A percentile compares a stretch with the other conserved stretches of the same genome.
phyloP scores from a whole-genome alignment of 1,140 invertebrate genomes.

The Himalopsyche phryganea region DNA sequence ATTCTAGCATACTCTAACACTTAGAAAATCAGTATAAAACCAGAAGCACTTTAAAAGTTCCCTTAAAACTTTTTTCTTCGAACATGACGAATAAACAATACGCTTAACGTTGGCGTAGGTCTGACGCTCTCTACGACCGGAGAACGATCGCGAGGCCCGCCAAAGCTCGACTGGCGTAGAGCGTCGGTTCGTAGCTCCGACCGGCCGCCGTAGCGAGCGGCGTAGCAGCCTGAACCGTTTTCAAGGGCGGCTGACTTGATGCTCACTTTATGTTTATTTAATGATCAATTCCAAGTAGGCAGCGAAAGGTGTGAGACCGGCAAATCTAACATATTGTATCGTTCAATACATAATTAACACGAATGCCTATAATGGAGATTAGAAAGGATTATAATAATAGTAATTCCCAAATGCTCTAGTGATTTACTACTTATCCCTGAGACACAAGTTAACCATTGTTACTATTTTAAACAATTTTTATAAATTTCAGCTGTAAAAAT shows the following conservation, averaged over 20 bases:
- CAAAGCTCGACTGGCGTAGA: conserved; percentile 11
- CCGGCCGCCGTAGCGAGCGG: neutral
- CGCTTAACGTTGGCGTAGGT: conserved; percentile 3
- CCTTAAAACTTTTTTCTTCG: no score
- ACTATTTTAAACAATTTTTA: no score
- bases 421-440: no score
- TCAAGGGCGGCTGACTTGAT: neutral
- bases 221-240: neutral
- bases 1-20: no score
- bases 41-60: no score
- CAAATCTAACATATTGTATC: neutral
- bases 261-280: conserved; percentile 8
- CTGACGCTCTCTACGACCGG: neutral
- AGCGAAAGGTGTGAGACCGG: conserved; percentile 1
- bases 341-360: no score
- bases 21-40: no score
- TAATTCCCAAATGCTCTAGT: no score
- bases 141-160: conserved; percentile 8
- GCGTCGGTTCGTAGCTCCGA: neutral
- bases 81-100: neutral
- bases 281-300: neutral
- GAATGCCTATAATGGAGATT: no score
- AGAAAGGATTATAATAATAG: no score
- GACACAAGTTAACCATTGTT: no score
- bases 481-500: no score